Evolutionary conservation across 1,140 invertebrate species (phyloP).

Genomic region (Caenorhabditis tropicalis): DNA sequence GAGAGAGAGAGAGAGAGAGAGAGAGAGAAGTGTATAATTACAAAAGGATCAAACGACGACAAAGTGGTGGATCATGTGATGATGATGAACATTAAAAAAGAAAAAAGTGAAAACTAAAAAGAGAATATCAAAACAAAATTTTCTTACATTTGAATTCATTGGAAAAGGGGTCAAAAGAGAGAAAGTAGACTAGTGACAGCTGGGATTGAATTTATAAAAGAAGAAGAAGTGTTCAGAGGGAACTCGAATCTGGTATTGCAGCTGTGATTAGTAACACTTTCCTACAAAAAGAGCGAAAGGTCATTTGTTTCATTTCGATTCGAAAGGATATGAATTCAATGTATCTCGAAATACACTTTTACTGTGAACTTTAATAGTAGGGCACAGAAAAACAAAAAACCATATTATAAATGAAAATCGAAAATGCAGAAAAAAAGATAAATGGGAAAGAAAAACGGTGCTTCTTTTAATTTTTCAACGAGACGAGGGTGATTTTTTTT

Average conservation of each 20-base stretch:
- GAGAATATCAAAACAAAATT: neutral
- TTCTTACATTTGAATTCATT: neutral
- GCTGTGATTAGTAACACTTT: neutral
- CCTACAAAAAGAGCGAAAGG: neutral
- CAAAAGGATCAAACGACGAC: neutral
- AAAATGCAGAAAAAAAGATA: too few species aligned
- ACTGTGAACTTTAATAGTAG: too few species aligned
- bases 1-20: too few species aligned
- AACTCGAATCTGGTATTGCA: conserved; percentile 1
- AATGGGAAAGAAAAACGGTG: too few species aligned
- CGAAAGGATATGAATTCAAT: too few species aligned
- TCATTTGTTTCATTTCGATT: too few species aligned
- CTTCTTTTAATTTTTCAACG: too few species aligned
- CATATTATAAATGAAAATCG: too few species aligned
- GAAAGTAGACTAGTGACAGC: neutral
- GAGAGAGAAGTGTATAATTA: conserved; percentile 1
- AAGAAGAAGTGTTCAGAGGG: neutral
- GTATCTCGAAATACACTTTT: too few species aligned
- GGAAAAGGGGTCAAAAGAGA: neutral
- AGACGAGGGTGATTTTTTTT: too few species aligned
- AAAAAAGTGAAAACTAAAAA: neutral
- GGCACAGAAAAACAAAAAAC: too few species aligned
- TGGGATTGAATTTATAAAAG: neutral
- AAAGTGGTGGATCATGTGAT: conserved; percentile 8
- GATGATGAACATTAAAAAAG: neutral